Conservation (phyloP, 2,113 vertebrate species). For the Halcyon malimbica region DNA sequence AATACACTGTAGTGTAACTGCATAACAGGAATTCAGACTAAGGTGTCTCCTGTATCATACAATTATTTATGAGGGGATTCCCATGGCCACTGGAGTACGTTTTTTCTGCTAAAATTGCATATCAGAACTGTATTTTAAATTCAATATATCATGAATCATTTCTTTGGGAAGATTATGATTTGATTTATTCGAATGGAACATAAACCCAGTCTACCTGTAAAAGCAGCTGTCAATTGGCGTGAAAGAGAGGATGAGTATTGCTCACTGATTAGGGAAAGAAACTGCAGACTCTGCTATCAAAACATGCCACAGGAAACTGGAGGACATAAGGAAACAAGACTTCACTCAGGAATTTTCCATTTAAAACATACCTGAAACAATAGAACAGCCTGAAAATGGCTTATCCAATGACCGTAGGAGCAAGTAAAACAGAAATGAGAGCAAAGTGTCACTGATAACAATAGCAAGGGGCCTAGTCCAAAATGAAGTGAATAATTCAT, state of each 20-base stretch:
- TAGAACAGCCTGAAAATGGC: background rate
- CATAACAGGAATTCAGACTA: background rate
- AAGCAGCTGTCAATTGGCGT: background rate
- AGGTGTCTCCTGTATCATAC: background rate
- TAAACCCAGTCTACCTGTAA: background rate
- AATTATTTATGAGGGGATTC: background rate
- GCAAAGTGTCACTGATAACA: background rate
- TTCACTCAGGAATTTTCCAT: background rate
- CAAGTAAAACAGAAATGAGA: background rate
- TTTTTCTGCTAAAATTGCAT: background rate
- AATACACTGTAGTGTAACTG: background rate
- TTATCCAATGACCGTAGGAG: background rate
- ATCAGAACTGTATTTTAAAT: background rate
- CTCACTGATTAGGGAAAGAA: background rate
- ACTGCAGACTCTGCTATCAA: background rate
- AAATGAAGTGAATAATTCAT: background rate
- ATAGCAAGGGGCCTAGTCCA: background rate
- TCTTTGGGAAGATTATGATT: background rate
- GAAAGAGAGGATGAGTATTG: background rate
- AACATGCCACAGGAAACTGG: background rate
- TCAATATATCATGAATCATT: background rate
- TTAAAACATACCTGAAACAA: background rate
- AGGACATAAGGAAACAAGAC: background rate
- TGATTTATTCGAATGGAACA: background rate
- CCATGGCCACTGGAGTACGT: background rate